These are phyloP conservation scores for Itoplectis maculator DNA, from an alignment of 2,888 invertebrate species.

Conservation along the genomic window DNA sequence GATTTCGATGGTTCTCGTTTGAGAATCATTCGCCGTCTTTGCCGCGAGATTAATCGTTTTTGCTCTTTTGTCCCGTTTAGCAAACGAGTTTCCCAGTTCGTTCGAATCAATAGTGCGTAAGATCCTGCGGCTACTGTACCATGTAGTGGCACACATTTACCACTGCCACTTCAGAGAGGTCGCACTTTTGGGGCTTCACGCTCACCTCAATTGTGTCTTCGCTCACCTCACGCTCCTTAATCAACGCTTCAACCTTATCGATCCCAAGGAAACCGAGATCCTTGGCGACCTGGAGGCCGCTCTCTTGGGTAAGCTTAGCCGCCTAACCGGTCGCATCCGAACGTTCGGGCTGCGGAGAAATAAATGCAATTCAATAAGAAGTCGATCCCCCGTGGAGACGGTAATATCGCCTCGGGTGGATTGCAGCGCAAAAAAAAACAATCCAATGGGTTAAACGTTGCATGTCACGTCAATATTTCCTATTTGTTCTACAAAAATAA, in stretches of 20 bases:
- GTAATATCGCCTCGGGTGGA: not conserved
- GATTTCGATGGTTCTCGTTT: conserved; percentile 10
- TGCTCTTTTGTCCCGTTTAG: conserved; percentile 85
- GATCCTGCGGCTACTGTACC: conserved; percentile 98
- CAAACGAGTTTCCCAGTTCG: conserved; percentile 96
- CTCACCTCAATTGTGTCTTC: conserved; percentile 98
- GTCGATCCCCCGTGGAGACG: not conserved
- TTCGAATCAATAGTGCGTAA: conserved; percentile 98
- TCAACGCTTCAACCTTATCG: conserved; percentile 95
- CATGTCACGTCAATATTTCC: too few species aligned
- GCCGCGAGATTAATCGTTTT: conserved; percentile 24
- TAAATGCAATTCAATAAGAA: not conserved
- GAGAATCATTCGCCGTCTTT: conserved; percentile 33
- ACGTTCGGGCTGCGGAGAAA: not conserved
- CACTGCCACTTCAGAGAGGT: conserved; percentile 99
- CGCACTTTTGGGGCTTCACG: conserved; percentile 96
- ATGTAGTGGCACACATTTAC: conserved; percentile 99
- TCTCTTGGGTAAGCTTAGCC: conserved; percentile 84
- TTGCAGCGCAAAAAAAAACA: not conserved
- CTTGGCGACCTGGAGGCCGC: conserved; percentile 96
- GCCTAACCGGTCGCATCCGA: not conserved
- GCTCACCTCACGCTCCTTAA: conserved; percentile 96
- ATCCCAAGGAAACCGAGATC: conserved; percentile 98
- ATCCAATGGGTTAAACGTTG: not conserved
- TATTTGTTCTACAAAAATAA: not conserved